phyloP scores from a whole-genome alignment of 2,888 invertebrate species.

The Acleris holmiana region DNA sequence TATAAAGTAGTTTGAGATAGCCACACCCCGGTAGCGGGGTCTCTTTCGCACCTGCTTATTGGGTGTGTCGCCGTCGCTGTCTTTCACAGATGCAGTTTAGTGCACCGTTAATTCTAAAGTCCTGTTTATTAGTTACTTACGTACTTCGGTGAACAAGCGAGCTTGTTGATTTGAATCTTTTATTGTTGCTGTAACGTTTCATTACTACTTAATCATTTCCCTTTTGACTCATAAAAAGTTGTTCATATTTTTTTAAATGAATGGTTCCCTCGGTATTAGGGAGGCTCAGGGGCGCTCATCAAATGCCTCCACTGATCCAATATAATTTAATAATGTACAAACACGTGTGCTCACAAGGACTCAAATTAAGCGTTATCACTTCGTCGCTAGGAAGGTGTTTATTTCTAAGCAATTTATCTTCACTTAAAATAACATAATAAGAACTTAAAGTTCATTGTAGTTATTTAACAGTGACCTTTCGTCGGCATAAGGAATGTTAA shows the following conservation, averaged over 20 bases:
- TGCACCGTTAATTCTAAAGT: conserved; percentile 55
- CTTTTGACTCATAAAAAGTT: conserved; percentile 1
- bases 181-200: not conserved
- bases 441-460: too few relatives aligned
- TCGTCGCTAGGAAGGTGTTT: not conserved
- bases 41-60: conserved; percentile 60
- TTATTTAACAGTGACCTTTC: too few relatives aligned
- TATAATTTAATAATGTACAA: conserved; percentile 21
- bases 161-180: conserved; percentile 3
- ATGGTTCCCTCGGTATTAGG: not conserved
- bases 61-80: conserved; percentile 49
- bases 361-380: not conserved
- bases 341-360: conserved; percentile 8
- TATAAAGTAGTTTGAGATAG: conserved; percentile 71
- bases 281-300: not conserved
- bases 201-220: not conserved
- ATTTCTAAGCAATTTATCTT: not conserved
- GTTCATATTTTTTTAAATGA: not conserved
- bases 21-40: conserved; percentile 73
- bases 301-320: conserved; percentile 21
- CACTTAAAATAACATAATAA: not conserved
- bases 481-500: too few relatives aligned
- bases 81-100: conserved; percentile 50
- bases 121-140: conserved; percentile 51
- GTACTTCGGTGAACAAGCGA: conserved; percentile 5